Conservation (phyloP, 2,888 invertebrate species). For the Beris morrisii region DNA sequence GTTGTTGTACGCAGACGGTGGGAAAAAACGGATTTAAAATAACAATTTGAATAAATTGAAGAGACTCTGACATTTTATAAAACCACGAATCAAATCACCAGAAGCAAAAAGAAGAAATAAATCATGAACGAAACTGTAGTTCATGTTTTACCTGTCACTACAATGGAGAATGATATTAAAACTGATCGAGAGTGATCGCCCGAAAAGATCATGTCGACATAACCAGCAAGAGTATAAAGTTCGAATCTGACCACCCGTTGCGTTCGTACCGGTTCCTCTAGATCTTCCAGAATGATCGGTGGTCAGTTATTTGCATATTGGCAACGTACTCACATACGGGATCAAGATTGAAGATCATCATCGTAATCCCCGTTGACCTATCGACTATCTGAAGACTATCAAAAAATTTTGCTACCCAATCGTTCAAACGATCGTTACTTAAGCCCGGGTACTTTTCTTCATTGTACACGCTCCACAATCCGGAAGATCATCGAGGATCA, state of each 20-base stretch:
- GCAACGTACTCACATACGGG: slow-evolving; percentile 1
- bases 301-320: slow-evolving; percentile 18
- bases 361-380: too few relatives aligned
- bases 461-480: too few relatives aligned
- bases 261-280: slow-evolving; percentile 23
- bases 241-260: slow-evolving; percentile 36
- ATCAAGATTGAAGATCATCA: not conserved
- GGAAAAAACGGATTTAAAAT: slow-evolving; percentile 3
- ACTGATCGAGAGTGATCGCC: slow-evolving; percentile 31
- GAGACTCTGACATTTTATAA: slow-evolving; percentile 22
- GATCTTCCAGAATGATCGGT: not conserved
- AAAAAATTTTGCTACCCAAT: too few relatives aligned
- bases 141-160: slow-evolving; percentile 29
- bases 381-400: too few relatives aligned
- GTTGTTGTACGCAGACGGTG: slow-evolving; percentile 9
- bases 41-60: slow-evolving; percentile 7
- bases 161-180: slow-evolving; percentile 28
- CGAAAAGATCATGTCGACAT: slow-evolving; percentile 37
- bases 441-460: too few relatives aligned
- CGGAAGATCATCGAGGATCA: too few relatives aligned
- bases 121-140: slow-evolving; percentile 19
- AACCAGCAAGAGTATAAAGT: slow-evolving; percentile 32
- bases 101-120: slow-evolving; percentile 26
- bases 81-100: slow-evolving; percentile 28
- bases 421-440: too few relatives aligned